Base-by-base conservation (phyloP, 2,113 vertebrate species). In the Aegithalos caudatus region DNA sequence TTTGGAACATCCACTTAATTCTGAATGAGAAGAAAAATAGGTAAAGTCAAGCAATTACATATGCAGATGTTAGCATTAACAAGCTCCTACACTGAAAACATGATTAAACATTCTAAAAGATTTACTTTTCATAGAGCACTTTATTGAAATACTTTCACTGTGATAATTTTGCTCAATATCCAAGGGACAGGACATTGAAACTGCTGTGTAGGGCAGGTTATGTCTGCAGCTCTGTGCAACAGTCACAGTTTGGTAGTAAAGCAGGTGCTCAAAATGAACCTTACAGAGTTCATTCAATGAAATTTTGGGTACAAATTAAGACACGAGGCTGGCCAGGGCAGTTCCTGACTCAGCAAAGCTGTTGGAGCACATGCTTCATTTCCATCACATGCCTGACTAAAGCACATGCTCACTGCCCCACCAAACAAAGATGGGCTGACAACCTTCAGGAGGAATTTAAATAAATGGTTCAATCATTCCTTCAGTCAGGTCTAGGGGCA, bases 41-140 rank as follows among this genome's bases (percentile, higher is more conserved):
- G 79, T 89, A 57, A 93, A 95, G 58, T 57, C 86, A 88, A 94
- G 69, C 82, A 90, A 94, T 84, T 96, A 54, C 21, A 29, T 57
- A 94, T 94, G 96, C 84, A 94, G 86, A 94, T 91, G 76, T 85
- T 76, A 84, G 60, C 60, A 82, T 64, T 89, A 95, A 93, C 17
- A 27, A 91, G 77, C 60, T 89, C 65, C 69, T 62, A 92, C 86
- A 50, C 65, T 90, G 67, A 86, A 95, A 95, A 96, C 87, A 88
- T 90, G 92, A 97, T 96, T 95, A 97, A 95, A 84, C 62, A 80
- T 56, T 86, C 72, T 18, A 58, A 95, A 97, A 89, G 87, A 92
- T 93, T 94, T 91, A 91, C 69, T 88, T 84, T 95, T 85, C 77
- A 64, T 47, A 31, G 2, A 9, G 72, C 48, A 61, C 45, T 92